phyloP scores from a whole-genome alignment of 1,140 invertebrate species.

The Arion vulgaris region DNA sequence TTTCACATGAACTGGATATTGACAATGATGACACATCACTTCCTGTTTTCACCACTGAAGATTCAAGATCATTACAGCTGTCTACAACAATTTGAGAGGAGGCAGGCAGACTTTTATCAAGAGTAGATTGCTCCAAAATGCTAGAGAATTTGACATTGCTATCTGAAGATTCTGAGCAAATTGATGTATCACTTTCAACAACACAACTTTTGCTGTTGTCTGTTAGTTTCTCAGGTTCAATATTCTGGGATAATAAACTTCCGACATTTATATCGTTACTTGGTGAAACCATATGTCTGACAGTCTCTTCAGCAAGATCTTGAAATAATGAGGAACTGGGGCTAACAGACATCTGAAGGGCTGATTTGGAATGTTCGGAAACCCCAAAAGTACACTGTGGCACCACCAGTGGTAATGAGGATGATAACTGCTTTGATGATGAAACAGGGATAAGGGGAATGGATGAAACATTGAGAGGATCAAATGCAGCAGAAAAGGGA shows the following conservation, averaged over 20 bases:
- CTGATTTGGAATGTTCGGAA: constrained; percentile 3
- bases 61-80: not conserved
- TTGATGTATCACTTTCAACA: constrained; percentile 13
- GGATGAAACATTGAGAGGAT: constrained; percentile 39
- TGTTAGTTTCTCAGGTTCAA: not conserved
- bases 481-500: constrained; percentile 29
- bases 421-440: not conserved
- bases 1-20: not conserved
- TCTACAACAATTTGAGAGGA: not conserved
- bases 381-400: not conserved
- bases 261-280: constrained; percentile 33
- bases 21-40: not conserved
- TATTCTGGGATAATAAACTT: constrained; percentile 23
- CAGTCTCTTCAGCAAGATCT: constrained; percentile 43
- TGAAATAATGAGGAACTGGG: constrained; percentile 46
- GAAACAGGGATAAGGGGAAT: constrained; percentile 32
- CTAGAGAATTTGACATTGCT: not conserved
- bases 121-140: not conserved
- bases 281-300: constrained; percentile 33
- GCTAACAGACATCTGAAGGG: constrained; percentile 13
- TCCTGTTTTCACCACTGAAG: not conserved
- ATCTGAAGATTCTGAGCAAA: not conserved
- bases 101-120: not conserved
- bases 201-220: not conserved
- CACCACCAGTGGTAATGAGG: not conserved